A percentile compares a stretch with the other conserved stretches of the same genome.
Evolutionary conservation across 2,797 vertebrate species (phyloP).

Genomic region (Zenarchopterus dispar): DNA sequence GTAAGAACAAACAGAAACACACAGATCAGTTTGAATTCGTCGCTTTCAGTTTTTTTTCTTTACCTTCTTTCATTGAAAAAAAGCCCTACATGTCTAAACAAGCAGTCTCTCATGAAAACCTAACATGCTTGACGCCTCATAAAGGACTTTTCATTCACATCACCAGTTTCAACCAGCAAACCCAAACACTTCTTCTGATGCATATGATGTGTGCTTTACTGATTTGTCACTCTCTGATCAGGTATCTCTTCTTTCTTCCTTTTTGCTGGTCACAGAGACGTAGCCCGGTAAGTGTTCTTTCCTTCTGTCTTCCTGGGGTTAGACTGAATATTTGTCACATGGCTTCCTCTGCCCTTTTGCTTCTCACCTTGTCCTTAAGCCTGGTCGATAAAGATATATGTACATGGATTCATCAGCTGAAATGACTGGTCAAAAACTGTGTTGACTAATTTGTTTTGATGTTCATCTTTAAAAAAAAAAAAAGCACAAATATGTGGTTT

Average conservation of each 20-base stretch:
- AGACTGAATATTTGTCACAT: constrained; percentile 19
- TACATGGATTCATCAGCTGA: constrained; percentile 6
- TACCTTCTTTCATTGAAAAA: neutral
- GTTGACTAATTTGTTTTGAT: constrained; percentile 2
- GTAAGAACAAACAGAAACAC: constrained; percentile 4
- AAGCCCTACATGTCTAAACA: accelerated
- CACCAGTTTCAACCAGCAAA: constrained; percentile 15
- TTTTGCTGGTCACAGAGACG: constrained; percentile 99
- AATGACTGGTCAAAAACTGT: too few species aligned
- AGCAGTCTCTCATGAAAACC: neutral
- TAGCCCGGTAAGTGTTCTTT: constrained; percentile 92
- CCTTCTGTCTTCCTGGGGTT: constrained; percentile 36
- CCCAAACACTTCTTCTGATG: constrained; percentile 27
- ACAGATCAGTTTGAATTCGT: constrained; percentile 13
- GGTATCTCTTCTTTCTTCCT: constrained; percentile 98
- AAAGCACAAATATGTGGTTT: neutral
- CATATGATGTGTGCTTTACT: constrained; percentile 82
- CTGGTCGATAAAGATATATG: constrained; percentile 6
- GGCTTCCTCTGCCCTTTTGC: constrained; percentile 31
- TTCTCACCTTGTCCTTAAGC: constrained; percentile 5
- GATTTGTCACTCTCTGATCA: constrained; percentile 96
- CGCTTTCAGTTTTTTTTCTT: neutral
- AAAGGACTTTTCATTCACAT: neutral
- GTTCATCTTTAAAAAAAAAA: constrained; percentile 2
- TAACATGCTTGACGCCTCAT: too few species aligned